Conservation (phyloP, 2,113 vertebrate genomes). For the Dasyurus viverrinus region DNA sequence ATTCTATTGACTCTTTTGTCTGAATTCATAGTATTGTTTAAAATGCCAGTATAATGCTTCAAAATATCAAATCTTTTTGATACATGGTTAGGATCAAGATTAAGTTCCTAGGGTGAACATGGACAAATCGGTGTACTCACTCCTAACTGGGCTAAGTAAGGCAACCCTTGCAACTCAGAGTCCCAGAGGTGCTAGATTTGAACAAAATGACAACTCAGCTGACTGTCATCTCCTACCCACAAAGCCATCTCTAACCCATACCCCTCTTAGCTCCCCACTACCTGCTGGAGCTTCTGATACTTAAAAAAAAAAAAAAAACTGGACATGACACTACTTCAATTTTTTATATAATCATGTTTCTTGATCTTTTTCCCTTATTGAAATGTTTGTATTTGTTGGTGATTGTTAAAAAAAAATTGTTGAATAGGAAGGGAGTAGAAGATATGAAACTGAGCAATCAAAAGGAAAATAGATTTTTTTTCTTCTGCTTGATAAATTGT, state of each 20-base stretch:
- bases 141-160: constrained; percentile 22
- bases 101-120: not conserved
- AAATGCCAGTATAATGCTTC: constrained; percentile 51
- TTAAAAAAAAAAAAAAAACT: no score
- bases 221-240: constrained; percentile 85
- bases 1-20: constrained; percentile 97
- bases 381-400: no score
- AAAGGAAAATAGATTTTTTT: no score
- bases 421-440: no score
- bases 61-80: constrained; percentile 36
- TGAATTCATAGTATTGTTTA: constrained; percentile 88
- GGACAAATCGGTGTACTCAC: constrained; percentile 55
- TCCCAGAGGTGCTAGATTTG: constrained; percentile 48
- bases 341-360: no score
- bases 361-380: no score
- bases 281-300: constrained; percentile 61
- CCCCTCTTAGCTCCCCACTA: not conserved
- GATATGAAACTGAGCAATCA: no score
- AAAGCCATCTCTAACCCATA: constrained; percentile 54
- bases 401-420: no score
- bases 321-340: no score
- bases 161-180: constrained; percentile 25
- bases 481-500: no score
- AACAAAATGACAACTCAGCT: constrained; percentile 85
- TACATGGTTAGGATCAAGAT: not conserved